These are phyloP conservation scores for Dromaius novaehollandiae DNA, from an alignment of 2,113 vertebrate species.

Conservation along the genomic window DNA sequence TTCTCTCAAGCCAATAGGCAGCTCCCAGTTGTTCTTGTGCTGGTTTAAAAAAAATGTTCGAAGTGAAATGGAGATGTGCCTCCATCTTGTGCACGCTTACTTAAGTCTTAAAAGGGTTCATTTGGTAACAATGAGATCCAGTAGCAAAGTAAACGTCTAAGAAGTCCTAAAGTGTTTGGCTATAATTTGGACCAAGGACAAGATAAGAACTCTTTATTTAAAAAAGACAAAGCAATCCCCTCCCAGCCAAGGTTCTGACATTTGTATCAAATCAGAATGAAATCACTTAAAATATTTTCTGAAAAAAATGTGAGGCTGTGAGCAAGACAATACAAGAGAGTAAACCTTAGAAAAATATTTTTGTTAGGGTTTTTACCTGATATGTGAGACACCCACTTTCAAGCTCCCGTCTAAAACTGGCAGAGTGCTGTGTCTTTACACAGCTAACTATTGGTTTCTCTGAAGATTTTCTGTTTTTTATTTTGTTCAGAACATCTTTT, in stretches of 20 bases:
- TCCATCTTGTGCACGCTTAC: rapidly evolving
- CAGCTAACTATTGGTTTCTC: not conserved
- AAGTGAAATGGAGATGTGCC: not conserved
- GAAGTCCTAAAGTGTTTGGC: not conserved
- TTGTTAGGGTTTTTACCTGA: not conserved
- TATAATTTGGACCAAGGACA: not conserved
- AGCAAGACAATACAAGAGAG: not conserved
- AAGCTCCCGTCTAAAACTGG: too few relatives aligned
- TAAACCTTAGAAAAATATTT: not conserved
- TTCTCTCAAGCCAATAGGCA: rapidly evolving
- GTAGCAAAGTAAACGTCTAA: not conserved
- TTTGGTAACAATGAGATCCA: not conserved
- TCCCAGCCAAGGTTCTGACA: not conserved
- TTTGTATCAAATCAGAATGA: not conserved
- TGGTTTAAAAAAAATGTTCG: not conserved
- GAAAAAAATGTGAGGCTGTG: not conserved
- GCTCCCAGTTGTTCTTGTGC: not conserved
- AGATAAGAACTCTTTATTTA: not conserved
- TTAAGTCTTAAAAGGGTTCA: not conserved
- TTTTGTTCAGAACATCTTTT: not conserved
- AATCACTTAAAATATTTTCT: not conserved
- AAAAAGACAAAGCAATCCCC: not conserved
- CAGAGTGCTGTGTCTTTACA: not conserved
- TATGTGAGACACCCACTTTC: not conserved
- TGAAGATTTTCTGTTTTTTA: not conserved